Conservation (phyloP, 1,140 invertebrate species). For the Lepeophtheirus salmonis region DNA sequence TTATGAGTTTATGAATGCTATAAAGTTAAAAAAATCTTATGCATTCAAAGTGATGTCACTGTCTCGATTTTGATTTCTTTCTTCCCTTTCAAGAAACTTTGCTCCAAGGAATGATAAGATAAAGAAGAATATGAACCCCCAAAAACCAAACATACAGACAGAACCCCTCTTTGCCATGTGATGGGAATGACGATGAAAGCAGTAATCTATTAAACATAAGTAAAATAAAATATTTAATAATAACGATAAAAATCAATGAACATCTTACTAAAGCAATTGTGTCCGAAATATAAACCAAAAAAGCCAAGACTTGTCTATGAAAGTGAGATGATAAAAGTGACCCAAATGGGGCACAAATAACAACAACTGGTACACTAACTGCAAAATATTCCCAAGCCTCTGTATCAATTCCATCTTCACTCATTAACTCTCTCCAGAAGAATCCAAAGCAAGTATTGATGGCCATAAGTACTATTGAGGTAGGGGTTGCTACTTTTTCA, state of each 20-base stretch:
- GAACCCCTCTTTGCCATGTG: slow-evolving; percentile 5
- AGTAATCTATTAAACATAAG: slow-evolving; percentile 6
- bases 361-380: slow-evolving; percentile 2
- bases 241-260: too few species aligned
- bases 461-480: slow-evolving; percentile 13
- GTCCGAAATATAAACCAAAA: slow-evolving; percentile 10
- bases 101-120: slow-evolving; percentile 1
- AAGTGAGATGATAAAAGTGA: slow-evolving; percentile 9
- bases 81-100: background rate
- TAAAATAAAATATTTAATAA: background rate
- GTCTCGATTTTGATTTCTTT: too few species aligned
- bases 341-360: slow-evolving; percentile 13
- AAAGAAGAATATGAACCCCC: slow-evolving; percentile 10
- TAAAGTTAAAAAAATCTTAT: too few species aligned
- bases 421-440: slow-evolving; percentile 13
- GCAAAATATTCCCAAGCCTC: slow-evolving; percentile 12
- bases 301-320: slow-evolving; percentile 11
- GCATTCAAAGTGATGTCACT: too few species aligned
- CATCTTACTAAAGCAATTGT: slow-evolving; percentile 6
- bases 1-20: too few species aligned
- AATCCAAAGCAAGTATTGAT: slow-evolving; percentile 17
- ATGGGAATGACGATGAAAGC: slow-evolving; percentile 13
- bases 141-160: background rate
- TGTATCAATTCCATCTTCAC: background rate
- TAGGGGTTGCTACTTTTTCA: slow-evolving; percentile 15